Conservation (phyloP, 1,140 invertebrate genomes). For the Brevipalpus yothersi region DNA sequence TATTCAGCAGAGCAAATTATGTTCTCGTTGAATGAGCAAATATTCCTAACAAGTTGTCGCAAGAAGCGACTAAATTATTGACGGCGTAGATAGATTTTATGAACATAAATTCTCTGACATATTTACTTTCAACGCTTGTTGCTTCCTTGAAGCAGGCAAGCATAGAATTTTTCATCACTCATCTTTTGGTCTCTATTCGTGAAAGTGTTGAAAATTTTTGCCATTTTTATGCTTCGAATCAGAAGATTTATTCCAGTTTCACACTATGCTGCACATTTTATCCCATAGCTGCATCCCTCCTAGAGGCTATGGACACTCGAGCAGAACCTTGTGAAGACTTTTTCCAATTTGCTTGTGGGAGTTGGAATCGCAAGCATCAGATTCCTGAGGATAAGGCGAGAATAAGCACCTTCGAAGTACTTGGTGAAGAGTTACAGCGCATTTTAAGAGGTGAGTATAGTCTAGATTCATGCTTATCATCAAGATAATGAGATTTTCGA, state of each 20-base stretch:
- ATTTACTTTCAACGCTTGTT: too few relatives aligned
- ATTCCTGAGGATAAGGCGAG: constrained; percentile 68
- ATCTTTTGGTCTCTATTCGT: background rate
- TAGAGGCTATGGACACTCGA: constrained; percentile 53
- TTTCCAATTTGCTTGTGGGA: constrained; percentile 66
- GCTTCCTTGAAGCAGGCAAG: background rate
- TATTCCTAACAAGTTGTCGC: background rate
- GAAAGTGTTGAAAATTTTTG: background rate
- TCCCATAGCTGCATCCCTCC: constrained; percentile 42
- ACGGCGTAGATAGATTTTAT: background rate
- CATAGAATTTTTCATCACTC: background rate
- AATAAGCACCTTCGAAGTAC: constrained; percentile 64
- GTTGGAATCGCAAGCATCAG: constrained; percentile 63
- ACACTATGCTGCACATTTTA: background rate
- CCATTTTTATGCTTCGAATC: background rate
- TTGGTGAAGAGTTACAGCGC: constrained; percentile 60
- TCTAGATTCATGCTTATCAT: background rate
- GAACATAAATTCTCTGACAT: background rate
- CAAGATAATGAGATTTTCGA: too few relatives aligned
- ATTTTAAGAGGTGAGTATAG: constrained; percentile 38
- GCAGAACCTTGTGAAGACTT: constrained; percentile 63
- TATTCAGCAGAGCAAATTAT: background rate
- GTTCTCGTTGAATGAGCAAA: background rate
- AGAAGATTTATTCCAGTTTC: background rate
- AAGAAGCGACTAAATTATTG: background rate